Conservation (phyloP, 2,888 invertebrate genomes). For the Cenopis cana region DNA sequence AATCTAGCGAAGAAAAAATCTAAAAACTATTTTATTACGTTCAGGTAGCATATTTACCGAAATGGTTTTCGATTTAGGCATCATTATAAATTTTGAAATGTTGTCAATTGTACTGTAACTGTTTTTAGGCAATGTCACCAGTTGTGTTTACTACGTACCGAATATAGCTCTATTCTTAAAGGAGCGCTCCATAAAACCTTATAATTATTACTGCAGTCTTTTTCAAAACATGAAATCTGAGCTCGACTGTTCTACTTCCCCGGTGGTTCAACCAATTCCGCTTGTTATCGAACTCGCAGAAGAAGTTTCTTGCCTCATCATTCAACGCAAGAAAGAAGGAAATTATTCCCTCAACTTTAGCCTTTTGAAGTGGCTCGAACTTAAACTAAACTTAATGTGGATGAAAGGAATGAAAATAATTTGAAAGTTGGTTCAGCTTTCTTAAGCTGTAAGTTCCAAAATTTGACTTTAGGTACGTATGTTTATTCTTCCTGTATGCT, state of each 20-base stretch:
- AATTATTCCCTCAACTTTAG: constrained; percentile 40
- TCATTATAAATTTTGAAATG: too few relatives aligned
- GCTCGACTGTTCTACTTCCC: background rate
- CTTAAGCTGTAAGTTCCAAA: background rate
- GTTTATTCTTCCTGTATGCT: too few relatives aligned
- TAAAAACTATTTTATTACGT: too few relatives aligned
- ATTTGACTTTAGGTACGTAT: background rate
- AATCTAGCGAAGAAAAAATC: too few relatives aligned
- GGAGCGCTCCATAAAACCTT: background rate
- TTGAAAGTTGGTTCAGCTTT: background rate
- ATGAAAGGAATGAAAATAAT: constrained; percentile 26
- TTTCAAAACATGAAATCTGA: background rate
- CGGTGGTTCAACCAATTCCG: constrained; percentile 28
- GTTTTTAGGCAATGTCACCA: too few relatives aligned
- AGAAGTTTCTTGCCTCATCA: constrained; percentile 36
- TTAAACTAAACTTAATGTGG: constrained; percentile 20
- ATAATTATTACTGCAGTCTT: background rate
- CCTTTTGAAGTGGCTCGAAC: constrained; percentile 29
- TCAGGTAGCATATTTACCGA: too few relatives aligned
- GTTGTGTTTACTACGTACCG: too few relatives aligned
- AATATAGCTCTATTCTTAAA: background rate
- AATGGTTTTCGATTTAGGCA: too few relatives aligned
- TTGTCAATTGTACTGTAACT: too few relatives aligned
- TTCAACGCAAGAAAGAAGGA: constrained; percentile 34
- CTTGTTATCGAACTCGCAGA: constrained; percentile 34